phyloP scores from a whole-genome alignment of 2,888 invertebrate genomes.

The Ecliptopera silaceata region DNA sequence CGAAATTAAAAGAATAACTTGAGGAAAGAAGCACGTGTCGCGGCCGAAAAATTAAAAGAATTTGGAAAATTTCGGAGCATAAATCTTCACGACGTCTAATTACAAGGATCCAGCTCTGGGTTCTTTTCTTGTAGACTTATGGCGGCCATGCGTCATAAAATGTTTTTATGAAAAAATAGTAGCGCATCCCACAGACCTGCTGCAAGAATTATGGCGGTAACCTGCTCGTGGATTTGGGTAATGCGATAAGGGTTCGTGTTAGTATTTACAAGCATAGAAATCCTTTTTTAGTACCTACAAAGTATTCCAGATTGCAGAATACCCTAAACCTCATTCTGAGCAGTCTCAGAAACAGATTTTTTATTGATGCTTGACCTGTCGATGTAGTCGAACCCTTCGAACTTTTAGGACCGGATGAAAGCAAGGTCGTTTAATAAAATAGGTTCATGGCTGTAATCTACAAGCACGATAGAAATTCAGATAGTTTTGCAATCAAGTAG shows the following conservation, averaged over 20 bases:
- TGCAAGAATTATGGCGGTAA: constrained; percentile 57
- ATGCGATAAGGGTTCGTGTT: constrained; percentile 26
- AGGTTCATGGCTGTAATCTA: too few relatives aligned
- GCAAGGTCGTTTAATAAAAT: too few relatives aligned
- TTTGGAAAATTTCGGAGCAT: constrained; percentile 71
- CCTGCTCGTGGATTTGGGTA: constrained; percentile 39
- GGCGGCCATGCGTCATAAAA: constrained; percentile 72
- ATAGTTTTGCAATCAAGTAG: too few relatives aligned
- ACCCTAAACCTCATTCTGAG: background rate
- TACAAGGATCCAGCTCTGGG: constrained; percentile 71
- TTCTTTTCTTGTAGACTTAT: constrained; percentile 72
- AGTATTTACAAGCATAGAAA: constrained; percentile 12
- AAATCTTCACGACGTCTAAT: constrained; percentile 78
- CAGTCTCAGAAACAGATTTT: background rate
- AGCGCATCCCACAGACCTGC: constrained; percentile 51
- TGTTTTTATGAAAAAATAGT: constrained; percentile 72
- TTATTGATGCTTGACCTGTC: background rate
- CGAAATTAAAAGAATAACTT: constrained; percentile 46
- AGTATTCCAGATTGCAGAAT: background rate
- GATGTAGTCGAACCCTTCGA: too few relatives aligned
- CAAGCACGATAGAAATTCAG: too few relatives aligned
- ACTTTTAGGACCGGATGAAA: too few relatives aligned
- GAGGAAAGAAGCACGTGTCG: constrained; percentile 58
- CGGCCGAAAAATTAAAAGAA: constrained; percentile 72
- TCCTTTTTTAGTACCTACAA: background rate